A percentile compares a stretch with the other conserved stretches of the same genome.
These are phyloP conservation scores for Drosophila mimica DNA, from an alignment of 2,888 invertebrate species.

Conservation along the genomic window DNA sequence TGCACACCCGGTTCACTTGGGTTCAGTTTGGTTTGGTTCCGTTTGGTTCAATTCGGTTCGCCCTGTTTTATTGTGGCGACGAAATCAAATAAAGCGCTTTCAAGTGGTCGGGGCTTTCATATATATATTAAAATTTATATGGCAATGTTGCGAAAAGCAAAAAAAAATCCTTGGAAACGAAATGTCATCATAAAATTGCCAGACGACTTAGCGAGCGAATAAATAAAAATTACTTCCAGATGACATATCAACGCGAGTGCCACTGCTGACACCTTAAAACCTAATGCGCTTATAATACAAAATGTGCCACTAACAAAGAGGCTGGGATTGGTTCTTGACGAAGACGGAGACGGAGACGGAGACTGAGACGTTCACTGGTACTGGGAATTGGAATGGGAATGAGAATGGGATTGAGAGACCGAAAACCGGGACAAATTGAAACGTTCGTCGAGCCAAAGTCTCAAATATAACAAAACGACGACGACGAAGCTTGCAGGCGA, in stretches of 20 bases:
- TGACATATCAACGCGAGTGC: slow-evolving; percentile 80
- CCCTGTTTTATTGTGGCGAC: slow-evolving; percentile 74
- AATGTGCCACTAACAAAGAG: slow-evolving; percentile 58
- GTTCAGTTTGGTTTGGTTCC: slow-evolving; percentile 1
- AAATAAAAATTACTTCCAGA: slow-evolving; percentile 81
- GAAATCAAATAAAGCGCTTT: slow-evolving; percentile 78
- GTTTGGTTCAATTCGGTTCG: slow-evolving; percentile 3
- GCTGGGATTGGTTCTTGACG: slow-evolving; percentile 2
- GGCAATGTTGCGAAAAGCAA: slow-evolving; percentile 62
- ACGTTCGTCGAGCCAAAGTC: slow-evolving; percentile 19
- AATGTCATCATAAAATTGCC: slow-evolving; percentile 80
- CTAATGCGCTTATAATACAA: slow-evolving; percentile 81
- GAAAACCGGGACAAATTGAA: slow-evolving; percentile 58
- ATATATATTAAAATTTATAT: slow-evolving; percentile 75
- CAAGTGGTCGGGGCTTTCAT: slow-evolving; percentile 38
- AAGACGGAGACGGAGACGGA: not conserved
- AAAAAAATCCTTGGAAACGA: slow-evolving; percentile 76
- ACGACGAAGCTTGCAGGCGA: slow-evolving; percentile 29
- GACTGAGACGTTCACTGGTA: not conserved
- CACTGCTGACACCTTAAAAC: slow-evolving; percentile 80
- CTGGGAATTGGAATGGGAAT: not conserved
- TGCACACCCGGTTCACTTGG: slow-evolving; percentile 36
- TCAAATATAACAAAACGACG: slow-evolving; percentile 69
- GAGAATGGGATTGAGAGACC: slow-evolving; percentile 1
- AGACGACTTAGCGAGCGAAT: slow-evolving; percentile 79